These are phyloP conservation scores for Drosophila lacteicornis DNA, from an alignment of 1,140 invertebrate genomes.

Conservation along the genomic window DNA sequence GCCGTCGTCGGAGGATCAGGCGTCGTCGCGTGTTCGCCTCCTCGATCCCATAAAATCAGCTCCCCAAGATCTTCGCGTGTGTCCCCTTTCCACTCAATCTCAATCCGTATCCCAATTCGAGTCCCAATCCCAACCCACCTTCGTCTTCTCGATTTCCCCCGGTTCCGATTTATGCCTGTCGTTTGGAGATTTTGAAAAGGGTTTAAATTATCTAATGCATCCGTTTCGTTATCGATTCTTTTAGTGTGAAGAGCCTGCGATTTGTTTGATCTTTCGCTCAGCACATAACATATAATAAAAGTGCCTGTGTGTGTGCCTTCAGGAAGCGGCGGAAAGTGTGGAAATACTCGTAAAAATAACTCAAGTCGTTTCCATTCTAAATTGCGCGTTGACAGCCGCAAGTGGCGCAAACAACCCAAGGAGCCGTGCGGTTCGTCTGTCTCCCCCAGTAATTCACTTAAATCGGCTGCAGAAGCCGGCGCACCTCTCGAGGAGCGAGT, in stretches of 20 bases:
- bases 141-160: slow-evolving; percentile 1
- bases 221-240: slow-evolving; percentile 76
- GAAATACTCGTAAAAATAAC: slow-evolving; percentile 69
- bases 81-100: slow-evolving; percentile 32
- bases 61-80: slow-evolving; percentile 66
- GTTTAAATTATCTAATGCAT: slow-evolving; percentile 72
- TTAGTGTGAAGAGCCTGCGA: slow-evolving; percentile 54
- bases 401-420: slow-evolving; percentile 61
- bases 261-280: slow-evolving; percentile 68
- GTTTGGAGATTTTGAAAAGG: slow-evolving; percentile 50
- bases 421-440: slow-evolving; percentile 51
- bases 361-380: slow-evolving; percentile 70
- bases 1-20: slow-evolving; percentile 62
- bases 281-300: slow-evolving; percentile 28
- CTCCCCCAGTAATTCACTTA: slow-evolving; percentile 27
- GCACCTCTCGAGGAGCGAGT: slow-evolving; percentile 33
- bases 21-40: slow-evolving; percentile 58
- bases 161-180: slow-evolving; percentile 52
- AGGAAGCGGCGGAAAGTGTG: slow-evolving; percentile 53
- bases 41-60: slow-evolving; percentile 70
- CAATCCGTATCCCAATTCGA: not conserved
- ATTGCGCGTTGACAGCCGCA: slow-evolving; percentile 68
- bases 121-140: not conserved
- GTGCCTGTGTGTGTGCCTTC: slow-evolving; percentile 32
- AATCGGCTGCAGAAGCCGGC: slow-evolving; percentile 32